Conservation (phyloP, 2,113 vertebrate species). For the Urocitellus parryii region DNA sequence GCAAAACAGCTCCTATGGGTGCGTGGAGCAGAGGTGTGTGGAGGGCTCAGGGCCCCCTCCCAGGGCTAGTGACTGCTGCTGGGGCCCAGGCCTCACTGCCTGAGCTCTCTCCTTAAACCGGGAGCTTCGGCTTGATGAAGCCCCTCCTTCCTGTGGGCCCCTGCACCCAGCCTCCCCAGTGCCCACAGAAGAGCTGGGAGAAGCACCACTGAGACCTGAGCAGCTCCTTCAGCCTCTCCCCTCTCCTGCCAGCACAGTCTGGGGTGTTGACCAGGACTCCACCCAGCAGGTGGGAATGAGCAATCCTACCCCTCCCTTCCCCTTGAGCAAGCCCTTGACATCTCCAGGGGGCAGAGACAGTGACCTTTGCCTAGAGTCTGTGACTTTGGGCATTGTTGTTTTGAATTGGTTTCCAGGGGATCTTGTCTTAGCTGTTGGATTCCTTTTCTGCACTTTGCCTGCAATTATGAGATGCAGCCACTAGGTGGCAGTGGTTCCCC, state of each 20-base stretch:
- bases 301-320: not conserved
- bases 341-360: not conserved
- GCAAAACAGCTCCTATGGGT: not conserved
- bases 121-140: too few relatives aligned
- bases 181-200: rapidly evolving
- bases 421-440: not conserved
- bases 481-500: not conserved
- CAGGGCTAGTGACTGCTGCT: constrained; percentile 77
- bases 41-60: not conserved
- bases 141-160: not conserved
- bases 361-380: rapidly evolving
- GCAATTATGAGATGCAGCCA: not conserved
- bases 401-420: rapidly evolving
- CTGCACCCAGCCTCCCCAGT: not conserved
- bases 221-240: rapidly evolving
- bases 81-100: too few relatives aligned
- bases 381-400: rapidly evolving
- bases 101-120: not conserved
- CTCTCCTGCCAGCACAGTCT: not conserved
- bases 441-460: not conserved
- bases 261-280: not conserved
- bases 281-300: not conserved
- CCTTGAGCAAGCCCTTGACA: not conserved
- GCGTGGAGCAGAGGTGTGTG: not conserved
- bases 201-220: not conserved